Evolutionary conservation across 2,888 invertebrate genomes (phyloP).

Genomic region (Euproctis similis): DNA sequence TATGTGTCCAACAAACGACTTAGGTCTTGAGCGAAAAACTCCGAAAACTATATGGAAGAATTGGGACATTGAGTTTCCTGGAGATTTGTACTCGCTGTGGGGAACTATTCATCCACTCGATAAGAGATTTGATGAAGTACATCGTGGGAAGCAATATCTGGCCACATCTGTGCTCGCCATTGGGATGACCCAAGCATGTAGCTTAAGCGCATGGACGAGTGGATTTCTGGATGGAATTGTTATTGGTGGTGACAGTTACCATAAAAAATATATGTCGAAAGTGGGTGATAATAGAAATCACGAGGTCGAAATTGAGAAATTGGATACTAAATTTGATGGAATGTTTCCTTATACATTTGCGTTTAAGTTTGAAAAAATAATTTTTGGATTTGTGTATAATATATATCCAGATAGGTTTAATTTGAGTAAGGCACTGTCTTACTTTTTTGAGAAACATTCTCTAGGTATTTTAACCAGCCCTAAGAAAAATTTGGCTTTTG

Average conservation of each 20-base stretch:
- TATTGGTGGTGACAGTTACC: constrained; percentile 75
- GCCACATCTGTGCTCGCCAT: constrained; percentile 76
- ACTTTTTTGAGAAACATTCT: constrained; percentile 73
- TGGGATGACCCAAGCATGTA: constrained; percentile 76
- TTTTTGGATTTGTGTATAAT: constrained; percentile 79
- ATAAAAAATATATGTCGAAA: constrained; percentile 60
- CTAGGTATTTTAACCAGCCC: constrained; percentile 75
- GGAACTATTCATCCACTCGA: constrained; percentile 79
- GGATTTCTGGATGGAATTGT: constrained; percentile 79
- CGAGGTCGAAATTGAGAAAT: constrained; percentile 75
- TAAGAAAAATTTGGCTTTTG: constrained; percentile 70
- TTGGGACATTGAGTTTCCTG: constrained; percentile 81
- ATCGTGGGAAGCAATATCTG: constrained; percentile 79
- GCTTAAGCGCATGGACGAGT: constrained; percentile 78
- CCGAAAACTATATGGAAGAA: constrained; percentile 75
- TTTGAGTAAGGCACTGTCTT: constrained; percentile 76
- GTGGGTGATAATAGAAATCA: constrained; percentile 64
- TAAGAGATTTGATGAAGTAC: constrained; percentile 62
- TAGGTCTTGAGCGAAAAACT: constrained; percentile 47
- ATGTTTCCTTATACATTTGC: constrained; percentile 76
- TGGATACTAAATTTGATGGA: constrained; percentile 65
- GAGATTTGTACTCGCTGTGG: constrained; percentile 81
- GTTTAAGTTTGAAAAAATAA: constrained; percentile 72
- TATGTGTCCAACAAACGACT: constrained; percentile 48
- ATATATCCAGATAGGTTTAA: constrained; percentile 75